phyloP scores from a whole-genome alignment of 2,113 vertebrate genomes.

The Atherinomorus stipes region DNA sequence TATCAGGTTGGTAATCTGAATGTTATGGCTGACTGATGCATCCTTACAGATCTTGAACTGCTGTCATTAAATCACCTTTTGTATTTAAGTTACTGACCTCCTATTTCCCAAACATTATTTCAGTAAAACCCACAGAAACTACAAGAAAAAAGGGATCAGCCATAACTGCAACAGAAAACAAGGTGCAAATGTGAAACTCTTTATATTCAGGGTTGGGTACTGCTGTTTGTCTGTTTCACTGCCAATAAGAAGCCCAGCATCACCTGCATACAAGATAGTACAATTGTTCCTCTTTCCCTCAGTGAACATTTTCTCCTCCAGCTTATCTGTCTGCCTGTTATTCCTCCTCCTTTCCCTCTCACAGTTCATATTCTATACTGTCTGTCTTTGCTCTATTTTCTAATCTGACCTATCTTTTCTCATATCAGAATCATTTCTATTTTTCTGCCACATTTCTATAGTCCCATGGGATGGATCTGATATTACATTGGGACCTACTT shows the following conservation, averaged over 20 bases:
- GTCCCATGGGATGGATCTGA: constrained; percentile 2
- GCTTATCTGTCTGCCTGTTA: neutral
- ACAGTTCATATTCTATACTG: neutral
- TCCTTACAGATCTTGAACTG: too few relatives aligned
- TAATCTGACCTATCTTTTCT: neutral
- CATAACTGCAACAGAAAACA: too few relatives aligned
- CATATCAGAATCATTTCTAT: neutral
- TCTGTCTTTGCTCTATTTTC: neutral
- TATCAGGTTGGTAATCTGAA: too few relatives aligned
- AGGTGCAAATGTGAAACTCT: too few relatives aligned
- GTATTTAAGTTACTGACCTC: too few relatives aligned
- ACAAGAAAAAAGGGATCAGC: too few relatives aligned
- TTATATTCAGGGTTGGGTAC: too few relatives aligned
- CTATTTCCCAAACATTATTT: too few relatives aligned
- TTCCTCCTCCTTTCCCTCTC: neutral
- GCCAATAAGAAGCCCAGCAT: neutral
- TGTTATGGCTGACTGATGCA: too few relatives aligned
- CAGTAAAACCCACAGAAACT: too few relatives aligned
- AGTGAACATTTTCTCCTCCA: neutral
- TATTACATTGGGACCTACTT: neutral
- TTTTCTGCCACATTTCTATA: neutral
- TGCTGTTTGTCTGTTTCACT: neutral
- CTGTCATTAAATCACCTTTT: too few relatives aligned
- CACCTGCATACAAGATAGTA: neutral
- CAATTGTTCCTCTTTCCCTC: neutral